Base-by-base conservation (phyloP, 2,888 invertebrate species). In the Dolomedes plantarius region DNA sequence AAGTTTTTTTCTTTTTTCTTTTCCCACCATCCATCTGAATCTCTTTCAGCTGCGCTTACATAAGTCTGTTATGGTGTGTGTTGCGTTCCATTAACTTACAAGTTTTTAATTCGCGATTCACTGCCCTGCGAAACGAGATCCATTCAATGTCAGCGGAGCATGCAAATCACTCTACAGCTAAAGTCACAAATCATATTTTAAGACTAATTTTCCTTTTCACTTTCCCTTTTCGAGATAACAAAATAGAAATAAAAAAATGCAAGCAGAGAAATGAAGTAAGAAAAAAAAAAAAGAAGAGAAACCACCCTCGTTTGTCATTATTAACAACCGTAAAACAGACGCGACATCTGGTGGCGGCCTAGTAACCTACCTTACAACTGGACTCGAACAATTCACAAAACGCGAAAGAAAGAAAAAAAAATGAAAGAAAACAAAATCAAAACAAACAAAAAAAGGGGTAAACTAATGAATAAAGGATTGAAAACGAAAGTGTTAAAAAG, bases 341-440 rank as follows among this genome's bases (percentile, higher is more conserved):
- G 41, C 69, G 69, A 69, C 69, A 32, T 23, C 69, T 69, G 11
- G 67, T 36, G 56, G 68, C 68, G 77, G 28, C 77, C 77, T 46
- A 77, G 68, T 77, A 36, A 68, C 77, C 77, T 41, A 77, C 46
- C 77, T 77, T 67, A 32, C 56, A 77, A 69, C 36, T 77, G 69
- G 68, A 77, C 77, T 69, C 77, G 69, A 69, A 50, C 56, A 6
- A 32, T 39, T 69, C 41, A 11, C 31, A 41, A 69, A 69, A 39
- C 6, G 5, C 6, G 27, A 19, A 29, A 32, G 68, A 27, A 23
- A 68, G 16, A 11, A 13, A 65, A 16, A 11, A 29, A 65, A 29
- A 29, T 19, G 56, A 16, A 23, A 23, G 56, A 56, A 19, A 56
- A 46, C 13, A 69, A 69, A n/a, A n/a, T n/a, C n/a, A n/a, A n/a